These are phyloP conservation scores for Cairina moschata DNA, from an alignment of 2,113 vertebrate species.

Conservation along the genomic window DNA sequence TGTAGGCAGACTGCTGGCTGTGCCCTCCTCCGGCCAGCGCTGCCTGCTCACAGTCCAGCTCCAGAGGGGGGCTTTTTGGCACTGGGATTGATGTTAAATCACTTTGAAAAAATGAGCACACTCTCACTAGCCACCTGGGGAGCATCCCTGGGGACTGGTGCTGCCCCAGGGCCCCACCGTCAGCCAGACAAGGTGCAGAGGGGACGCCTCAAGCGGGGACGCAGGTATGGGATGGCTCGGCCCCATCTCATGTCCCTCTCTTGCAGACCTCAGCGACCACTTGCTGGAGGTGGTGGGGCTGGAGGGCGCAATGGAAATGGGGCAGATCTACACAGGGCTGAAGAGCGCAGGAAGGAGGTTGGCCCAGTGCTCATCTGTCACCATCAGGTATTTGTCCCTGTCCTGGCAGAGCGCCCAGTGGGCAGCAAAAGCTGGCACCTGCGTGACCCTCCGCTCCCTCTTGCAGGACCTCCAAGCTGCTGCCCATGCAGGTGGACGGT, in stretches of 20 bases:
- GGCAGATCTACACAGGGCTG: conserved; percentile 96
- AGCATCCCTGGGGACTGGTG: neutral
- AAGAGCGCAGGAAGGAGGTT: conserved; percentile 93
- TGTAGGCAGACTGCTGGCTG: neutral
- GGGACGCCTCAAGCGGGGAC: neutral
- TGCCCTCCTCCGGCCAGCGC: neutral
- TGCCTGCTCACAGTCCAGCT: neutral
- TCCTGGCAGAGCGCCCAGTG: rapidly evolving
- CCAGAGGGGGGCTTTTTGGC: neutral
- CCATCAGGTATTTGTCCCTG: conserved; percentile 83
- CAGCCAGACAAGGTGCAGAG: neutral
- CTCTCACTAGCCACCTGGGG: neutral
- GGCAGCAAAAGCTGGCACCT: rapidly evolving
- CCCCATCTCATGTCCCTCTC: neutral
- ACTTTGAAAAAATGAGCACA: neutral
- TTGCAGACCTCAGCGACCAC: conserved; percentile 90
- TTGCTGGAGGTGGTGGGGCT: conserved; percentile 94
- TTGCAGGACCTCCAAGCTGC: conserved; percentile 87
- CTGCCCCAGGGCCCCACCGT: neutral
- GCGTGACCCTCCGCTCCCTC: neutral
- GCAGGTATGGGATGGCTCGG: too few relatives aligned
- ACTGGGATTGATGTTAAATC: neutral
- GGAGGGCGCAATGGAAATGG: conserved; percentile 96
- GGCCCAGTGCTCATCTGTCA: conserved; percentile 90
- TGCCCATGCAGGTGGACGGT: conserved; percentile 97